Evolutionary conservation across 1,140 invertebrate genomes (phyloP).

Genomic region (Subanguina moxae): DNA sequence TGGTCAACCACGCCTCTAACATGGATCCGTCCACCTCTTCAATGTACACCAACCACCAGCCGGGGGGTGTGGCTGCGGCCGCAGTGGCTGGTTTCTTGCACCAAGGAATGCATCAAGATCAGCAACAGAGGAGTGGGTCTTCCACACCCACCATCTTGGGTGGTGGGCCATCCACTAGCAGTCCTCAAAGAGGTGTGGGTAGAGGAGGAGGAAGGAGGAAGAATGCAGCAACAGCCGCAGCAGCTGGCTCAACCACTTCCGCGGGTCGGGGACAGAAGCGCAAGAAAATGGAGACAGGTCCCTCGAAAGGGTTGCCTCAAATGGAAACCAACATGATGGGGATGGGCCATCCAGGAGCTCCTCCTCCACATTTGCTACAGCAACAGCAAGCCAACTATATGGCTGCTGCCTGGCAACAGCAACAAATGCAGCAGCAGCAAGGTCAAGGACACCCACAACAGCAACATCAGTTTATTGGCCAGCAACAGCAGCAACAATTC

Average conservation of each 20-base stretch:
- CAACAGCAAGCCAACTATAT: conserved; percentile 12
- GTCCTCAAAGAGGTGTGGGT: neutral
- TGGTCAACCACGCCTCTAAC: neutral
- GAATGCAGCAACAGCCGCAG: neutral
- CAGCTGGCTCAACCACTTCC: neutral
- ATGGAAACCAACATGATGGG: neutral
- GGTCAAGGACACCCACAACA: neutral
- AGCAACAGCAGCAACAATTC: neutral
- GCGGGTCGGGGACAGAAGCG: neutral
- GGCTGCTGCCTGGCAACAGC: neutral
- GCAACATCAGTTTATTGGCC: neutral
- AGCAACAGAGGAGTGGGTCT: neutral
- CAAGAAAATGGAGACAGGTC: neutral
- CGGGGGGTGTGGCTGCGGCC: neutral
- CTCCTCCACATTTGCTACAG: neutral
- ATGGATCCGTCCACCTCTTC: neutral
- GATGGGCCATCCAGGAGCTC: neutral
- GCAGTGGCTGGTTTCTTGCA: neutral
- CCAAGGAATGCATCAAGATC: neutral
- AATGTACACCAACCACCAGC: neutral
- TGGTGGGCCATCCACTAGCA: neutral
- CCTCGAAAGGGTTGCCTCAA: neutral
- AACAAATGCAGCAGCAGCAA: conserved; percentile 4
- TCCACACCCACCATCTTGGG: conserved; percentile 1
- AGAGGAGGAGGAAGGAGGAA: conserved; percentile 1